Evolutionary conservation across 2,113 vertebrate species (phyloP).

Genomic region (Bagarius yarrelli): DNA sequence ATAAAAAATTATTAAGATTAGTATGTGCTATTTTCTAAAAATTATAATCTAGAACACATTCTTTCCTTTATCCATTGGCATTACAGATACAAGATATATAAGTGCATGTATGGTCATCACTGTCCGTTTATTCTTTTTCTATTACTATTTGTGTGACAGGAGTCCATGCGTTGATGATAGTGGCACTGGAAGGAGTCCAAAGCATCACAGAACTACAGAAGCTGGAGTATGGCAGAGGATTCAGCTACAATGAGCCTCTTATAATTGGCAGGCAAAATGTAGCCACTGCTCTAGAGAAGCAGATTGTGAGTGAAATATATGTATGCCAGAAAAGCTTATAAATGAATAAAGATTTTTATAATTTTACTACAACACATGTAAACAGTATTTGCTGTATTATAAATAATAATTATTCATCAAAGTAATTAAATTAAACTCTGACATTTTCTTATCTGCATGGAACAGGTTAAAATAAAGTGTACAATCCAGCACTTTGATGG

Average conservation of each 20-base stretch:
- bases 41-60: no score
- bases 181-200: constrained; percentile 74
- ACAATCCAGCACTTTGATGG: not conserved
- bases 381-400: not conserved
- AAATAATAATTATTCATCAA: not conserved
- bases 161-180: constrained; percentile 73
- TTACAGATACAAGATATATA: not conserved
- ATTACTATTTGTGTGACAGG: constrained; percentile 62
- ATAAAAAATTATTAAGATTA: no score
- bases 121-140: not conserved
- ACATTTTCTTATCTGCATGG: not conserved
- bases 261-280: constrained; percentile 73
- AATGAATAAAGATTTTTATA: not conserved
- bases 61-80: not conserved
- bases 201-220: constrained; percentile 73
- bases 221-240: constrained; percentile 85
- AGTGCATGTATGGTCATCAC: not conserved
- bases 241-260: constrained; percentile 73
- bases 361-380: not conserved
- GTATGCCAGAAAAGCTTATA: not conserved
- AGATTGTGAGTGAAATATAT: constrained; percentile 75
- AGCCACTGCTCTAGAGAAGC: constrained; percentile 69
- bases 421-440: not conserved
- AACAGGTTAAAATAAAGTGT: not conserved
- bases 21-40: no score